Percentiles rank a stretch among this genome's conserved stretches.
phyloP scores from a whole-genome alignment of 1,140 invertebrate species.

The Scylla paramamosain region DNA sequence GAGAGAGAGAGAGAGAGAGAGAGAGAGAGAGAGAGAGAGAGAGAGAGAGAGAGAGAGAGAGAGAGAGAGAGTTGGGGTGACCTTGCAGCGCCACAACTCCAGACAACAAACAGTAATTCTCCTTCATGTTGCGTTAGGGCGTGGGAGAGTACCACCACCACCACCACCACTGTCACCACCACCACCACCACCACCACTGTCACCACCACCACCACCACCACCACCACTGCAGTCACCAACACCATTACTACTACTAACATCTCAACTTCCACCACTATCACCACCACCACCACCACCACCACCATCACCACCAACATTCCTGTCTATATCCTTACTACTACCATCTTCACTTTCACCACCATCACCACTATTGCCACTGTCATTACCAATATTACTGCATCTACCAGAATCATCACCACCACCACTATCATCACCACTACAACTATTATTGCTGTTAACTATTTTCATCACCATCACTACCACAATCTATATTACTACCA shows the following conservation, averaged over 20 bases:
- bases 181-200: background rate
- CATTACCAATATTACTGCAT: too few species aligned
- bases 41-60: background rate
- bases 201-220: background rate
- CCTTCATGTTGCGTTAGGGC: background rate
- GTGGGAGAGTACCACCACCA: background rate
- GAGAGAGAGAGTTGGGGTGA: background rate
- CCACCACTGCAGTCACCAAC: background rate
- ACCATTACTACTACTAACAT: background rate
- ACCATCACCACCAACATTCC: background rate
- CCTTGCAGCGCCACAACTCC: background rate
- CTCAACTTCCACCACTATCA: too few species aligned
- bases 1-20: background rate
- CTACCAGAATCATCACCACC: too few species aligned
- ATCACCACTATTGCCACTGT: too few species aligned
- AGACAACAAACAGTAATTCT: slow-evolving; percentile 10
- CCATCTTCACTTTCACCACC: too few species aligned
- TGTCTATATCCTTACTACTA: background rate
- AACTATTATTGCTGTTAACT: background rate
- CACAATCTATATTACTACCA: too few species aligned
- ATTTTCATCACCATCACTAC: too few species aligned
- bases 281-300: background rate
- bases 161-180: background rate
- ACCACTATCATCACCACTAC: background rate
- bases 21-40: background rate